phyloP scores from a whole-genome alignment of 2,797 vertebrate genomes.

The Prunella strophiata region DNA sequence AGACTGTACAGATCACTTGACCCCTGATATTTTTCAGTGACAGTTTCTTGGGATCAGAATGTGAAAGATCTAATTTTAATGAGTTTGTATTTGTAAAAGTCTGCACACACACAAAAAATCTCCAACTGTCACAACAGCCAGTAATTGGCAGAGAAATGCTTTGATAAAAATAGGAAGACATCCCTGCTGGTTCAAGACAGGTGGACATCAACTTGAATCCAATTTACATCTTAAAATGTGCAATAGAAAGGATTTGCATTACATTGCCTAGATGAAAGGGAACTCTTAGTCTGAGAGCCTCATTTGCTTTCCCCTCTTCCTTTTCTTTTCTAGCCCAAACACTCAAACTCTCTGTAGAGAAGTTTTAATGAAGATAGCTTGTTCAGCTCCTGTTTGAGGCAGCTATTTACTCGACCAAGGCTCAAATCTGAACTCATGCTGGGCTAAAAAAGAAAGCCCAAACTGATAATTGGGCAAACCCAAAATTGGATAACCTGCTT shows the following conservation, averaged over 20 bases:
- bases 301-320: constrained; percentile 3
- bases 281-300: constrained; percentile 49
- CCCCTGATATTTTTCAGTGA: constrained; percentile 26
- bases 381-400: constrained; percentile 30
- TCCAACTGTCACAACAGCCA: constrained; percentile 59
- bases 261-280: constrained; percentile 49
- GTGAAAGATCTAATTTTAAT: constrained; percentile 67
- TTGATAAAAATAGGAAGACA: constrained; percentile 56
- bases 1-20: constrained; percentile 36
- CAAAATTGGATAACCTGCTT: neutral
- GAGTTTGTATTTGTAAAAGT: constrained; percentile 69
- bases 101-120: neutral
- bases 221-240: constrained; percentile 65
- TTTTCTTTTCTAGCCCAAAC: constrained; percentile 6
- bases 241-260: constrained; percentile 51
- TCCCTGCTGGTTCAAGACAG: constrained; percentile 71
- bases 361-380: constrained; percentile 71
- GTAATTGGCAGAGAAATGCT: constrained; percentile 69
- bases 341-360: constrained; percentile 31
- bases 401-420: constrained; percentile 24
- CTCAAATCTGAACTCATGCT: constrained; percentile 37
- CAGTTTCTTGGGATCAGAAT: constrained; percentile 37
- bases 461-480: constrained; percentile 46
- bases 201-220: constrained; percentile 71
- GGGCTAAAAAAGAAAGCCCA: constrained; percentile 30